A percentile compares a stretch with the other conserved stretches of the same genome.
These are phyloP conservation scores for Aegypius monachus DNA, from an alignment of 2,113 vertebrate species.

Conservation along the genomic window DNA sequence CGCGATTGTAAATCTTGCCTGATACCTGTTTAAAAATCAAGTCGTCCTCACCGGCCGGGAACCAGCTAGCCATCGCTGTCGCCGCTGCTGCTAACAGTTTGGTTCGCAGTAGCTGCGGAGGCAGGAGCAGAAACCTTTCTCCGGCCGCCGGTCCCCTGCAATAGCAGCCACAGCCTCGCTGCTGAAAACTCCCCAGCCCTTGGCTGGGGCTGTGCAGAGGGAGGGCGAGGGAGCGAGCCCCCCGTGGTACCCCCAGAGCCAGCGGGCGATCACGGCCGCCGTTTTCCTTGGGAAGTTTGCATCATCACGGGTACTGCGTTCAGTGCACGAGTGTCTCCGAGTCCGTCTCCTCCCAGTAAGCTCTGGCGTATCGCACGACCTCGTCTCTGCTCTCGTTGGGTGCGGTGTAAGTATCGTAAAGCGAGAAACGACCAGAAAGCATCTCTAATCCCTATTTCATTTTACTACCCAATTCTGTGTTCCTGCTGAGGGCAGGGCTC, in stretches of 20 bases:
- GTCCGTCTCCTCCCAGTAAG: background rate
- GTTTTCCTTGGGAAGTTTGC: background rate
- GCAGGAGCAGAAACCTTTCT: background rate
- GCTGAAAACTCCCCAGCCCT: background rate
- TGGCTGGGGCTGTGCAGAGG: too few species aligned
- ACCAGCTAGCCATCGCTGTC: background rate
- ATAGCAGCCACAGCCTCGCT: background rate
- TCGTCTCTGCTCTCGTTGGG: rapidly evolving
- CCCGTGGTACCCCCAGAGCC: background rate
- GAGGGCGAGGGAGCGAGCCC: background rate
- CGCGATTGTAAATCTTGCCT: rapidly evolving
- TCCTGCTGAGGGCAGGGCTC: background rate
- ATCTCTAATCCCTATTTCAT: background rate
- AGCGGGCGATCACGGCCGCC: rapidly evolving
- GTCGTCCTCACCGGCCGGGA: background rate
- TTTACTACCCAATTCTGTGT: background rate
- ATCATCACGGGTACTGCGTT: rapidly evolving
- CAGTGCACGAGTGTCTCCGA: rapidly evolving
- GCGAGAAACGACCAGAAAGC: rapidly evolving
- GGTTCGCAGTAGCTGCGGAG: background rate
- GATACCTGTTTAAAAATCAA: background rate
- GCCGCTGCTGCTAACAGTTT: rapidly evolving
- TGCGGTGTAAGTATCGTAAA: rapidly evolving
- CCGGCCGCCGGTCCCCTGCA: background rate
- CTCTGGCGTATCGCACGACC: rapidly evolving